A percentile compares a stretch with the other conserved stretches of the same genome.
phyloP scores from a whole-genome alignment of 2,113 vertebrate genomes.

The Pholis gunnellus region DNA sequence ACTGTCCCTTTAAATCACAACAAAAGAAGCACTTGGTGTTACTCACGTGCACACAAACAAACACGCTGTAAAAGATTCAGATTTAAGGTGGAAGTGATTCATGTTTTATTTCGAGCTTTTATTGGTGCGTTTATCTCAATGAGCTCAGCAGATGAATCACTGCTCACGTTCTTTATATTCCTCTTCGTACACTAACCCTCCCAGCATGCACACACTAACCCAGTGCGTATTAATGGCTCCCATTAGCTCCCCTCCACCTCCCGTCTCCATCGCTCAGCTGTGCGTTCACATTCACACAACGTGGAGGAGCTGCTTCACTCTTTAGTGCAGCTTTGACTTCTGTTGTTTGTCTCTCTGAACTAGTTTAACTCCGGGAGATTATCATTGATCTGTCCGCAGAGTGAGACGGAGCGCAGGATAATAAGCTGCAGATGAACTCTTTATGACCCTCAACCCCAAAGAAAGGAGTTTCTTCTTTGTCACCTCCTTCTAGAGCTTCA shows the following conservation, averaged over 20 bases:
- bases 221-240: conserved; percentile 76
- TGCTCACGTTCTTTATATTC: conserved; percentile 35
- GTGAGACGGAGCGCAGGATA: no score
- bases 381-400: no score
- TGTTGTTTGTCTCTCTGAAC: no score
- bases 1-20: no score
- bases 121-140: conserved; percentile 67
- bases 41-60: neutral
- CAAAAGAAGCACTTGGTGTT: no score
- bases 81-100: conserved; percentile 55
- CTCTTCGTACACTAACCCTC: conserved; percentile 15
- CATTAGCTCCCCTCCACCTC: conserved; percentile 71
- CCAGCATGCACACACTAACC: conserved; percentile 53
- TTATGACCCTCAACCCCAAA: no score
- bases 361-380: no score
- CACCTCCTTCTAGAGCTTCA: no score
- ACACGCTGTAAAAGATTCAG: conserved; percentile 8
- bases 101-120: conserved; percentile 63
- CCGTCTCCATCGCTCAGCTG: conserved; percentile 43
- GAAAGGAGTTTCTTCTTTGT: no score
- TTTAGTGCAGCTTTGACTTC: neutral
- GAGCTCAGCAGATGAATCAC: conserved; percentile 59
- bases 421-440: no score
- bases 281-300: conserved; percentile 56
- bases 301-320: conserved; percentile 20